phyloP scores from a whole-genome alignment of 2,113 vertebrate genomes.

The Cheirogaleus medius region DNA sequence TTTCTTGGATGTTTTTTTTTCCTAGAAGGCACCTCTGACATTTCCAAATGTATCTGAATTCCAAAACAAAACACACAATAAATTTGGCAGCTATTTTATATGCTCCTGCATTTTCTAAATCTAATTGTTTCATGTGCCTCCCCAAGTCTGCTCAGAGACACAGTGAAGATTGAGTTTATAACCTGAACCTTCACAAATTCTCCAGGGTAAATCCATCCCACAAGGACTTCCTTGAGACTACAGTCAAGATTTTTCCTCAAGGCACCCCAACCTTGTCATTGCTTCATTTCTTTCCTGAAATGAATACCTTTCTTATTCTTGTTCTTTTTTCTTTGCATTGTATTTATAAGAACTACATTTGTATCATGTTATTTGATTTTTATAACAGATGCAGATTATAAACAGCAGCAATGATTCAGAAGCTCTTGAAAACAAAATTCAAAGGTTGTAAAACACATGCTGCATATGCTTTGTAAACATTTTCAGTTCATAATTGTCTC shows the following conservation, averaged over 20 bases:
- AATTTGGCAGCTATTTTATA: not conserved
- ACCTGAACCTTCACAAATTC: not conserved
- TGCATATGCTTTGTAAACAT: conserved; percentile 58
- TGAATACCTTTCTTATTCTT: not conserved
- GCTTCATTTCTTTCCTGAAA: not conserved
- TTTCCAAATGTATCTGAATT: conserved; percentile 18
- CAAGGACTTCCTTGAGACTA: not conserved
- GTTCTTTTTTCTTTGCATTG: not conserved
- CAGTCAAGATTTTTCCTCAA: not conserved
- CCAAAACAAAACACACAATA: not conserved
- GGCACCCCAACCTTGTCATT: not conserved
- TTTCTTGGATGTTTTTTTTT: not conserved
- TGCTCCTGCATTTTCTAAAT: not conserved
- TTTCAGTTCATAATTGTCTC: conserved; percentile 67
- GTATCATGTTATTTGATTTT: conserved; percentile 53
- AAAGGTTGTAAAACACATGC: conserved; percentile 43
- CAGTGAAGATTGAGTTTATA: not conserved
- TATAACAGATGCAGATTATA: conserved; percentile 60
- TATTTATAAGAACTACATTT: conserved; percentile 15
- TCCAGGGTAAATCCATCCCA: not conserved
- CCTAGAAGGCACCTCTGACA: not conserved
- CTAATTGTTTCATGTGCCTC: not conserved
- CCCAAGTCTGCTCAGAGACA: not conserved
- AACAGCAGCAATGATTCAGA: conserved; percentile 54
- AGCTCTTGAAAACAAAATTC: conserved; percentile 60